phyloP scores from a whole-genome alignment of 1,140 invertebrate species.

The Maconellicoccus hirsutus region DNA sequence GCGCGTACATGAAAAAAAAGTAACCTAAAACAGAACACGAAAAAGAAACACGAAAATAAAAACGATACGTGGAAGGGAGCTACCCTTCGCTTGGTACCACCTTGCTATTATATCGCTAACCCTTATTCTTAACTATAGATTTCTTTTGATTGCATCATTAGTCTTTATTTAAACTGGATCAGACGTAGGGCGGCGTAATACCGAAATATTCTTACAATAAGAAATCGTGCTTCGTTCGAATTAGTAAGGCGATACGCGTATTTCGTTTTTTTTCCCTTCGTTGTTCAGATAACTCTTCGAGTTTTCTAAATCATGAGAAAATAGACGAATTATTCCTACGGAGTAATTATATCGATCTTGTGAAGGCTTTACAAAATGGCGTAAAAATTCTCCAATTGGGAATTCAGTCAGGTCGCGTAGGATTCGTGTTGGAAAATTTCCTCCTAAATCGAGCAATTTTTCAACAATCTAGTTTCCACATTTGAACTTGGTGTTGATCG shows the following conservation, averaged over 20 bases:
- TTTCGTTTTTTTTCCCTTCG: neutral
- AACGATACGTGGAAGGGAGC: neutral
- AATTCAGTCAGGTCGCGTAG: too few relatives aligned
- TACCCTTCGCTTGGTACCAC: constrained; percentile 1
- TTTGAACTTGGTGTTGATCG: too few relatives aligned
- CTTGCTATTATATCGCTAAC: constrained; percentile 17
- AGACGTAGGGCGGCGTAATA: neutral
- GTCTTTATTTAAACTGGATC: constrained; percentile 22
- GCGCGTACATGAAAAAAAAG: neutral
- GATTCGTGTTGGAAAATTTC: too few relatives aligned
- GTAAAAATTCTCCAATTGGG: too few relatives aligned
- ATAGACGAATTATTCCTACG: too few relatives aligned
- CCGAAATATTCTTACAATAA: constrained; percentile 9
- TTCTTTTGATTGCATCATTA: constrained; percentile 19
- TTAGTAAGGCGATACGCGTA: neutral
- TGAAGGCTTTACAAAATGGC: too few relatives aligned
- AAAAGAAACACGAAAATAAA: constrained; percentile 1
- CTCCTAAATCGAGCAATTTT: too few relatives aligned
- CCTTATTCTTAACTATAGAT: constrained; percentile 20
- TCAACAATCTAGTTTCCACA: too few relatives aligned
- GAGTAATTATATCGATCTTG: too few relatives aligned
- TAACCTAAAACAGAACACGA: neutral
- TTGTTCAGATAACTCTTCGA: too few relatives aligned
- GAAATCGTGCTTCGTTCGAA: neutral
- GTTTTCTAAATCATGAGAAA: too few relatives aligned